A percentile compares a stretch with the other conserved stretches of the same genome.
Evolutionary conservation across 2,888 invertebrate species (phyloP).

Genomic region (Lasioglossum oenotherae): DNA sequence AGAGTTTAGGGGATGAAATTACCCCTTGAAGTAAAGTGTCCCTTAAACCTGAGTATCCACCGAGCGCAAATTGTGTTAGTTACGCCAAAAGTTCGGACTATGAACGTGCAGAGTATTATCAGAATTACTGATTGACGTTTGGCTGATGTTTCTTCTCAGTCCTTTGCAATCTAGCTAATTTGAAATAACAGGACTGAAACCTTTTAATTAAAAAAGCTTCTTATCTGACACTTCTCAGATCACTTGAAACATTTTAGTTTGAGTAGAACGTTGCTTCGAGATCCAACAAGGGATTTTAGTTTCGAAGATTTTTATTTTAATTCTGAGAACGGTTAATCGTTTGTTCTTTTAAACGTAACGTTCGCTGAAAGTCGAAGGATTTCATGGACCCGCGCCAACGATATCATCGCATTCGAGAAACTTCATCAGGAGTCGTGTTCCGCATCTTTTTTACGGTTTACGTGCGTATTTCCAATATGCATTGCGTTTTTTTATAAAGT

Average conservation of each 20-base stretch:
- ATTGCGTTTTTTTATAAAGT: constrained; percentile 36
- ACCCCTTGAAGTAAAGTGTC: background rate
- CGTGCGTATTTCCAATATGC: constrained; percentile 32
- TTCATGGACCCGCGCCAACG: constrained; percentile 11
- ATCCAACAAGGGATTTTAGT: background rate
- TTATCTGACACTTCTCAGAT: background rate
- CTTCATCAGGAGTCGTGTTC: constrained; percentile 29
- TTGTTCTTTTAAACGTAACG: background rate
- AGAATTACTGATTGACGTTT: background rate
- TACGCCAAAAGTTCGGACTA: background rate
- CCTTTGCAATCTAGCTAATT: background rate
- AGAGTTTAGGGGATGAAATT: background rate
- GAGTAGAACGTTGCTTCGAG: background rate
- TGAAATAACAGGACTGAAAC: background rate
- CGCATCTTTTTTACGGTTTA: constrained; percentile 41
- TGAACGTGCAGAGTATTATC: background rate
- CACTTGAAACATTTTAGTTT: background rate
- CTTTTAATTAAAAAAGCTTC: background rate
- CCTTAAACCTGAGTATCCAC: background rate
- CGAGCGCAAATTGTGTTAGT: background rate
- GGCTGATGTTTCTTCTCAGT: background rate
- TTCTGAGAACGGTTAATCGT: background rate
- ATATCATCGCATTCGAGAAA: constrained; percentile 27
- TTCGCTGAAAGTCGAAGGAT: background rate
- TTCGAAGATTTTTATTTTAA: background rate